phyloP scores from a whole-genome alignment of 2,888 invertebrate species.

The Troglohyphantes excavatus region DNA sequence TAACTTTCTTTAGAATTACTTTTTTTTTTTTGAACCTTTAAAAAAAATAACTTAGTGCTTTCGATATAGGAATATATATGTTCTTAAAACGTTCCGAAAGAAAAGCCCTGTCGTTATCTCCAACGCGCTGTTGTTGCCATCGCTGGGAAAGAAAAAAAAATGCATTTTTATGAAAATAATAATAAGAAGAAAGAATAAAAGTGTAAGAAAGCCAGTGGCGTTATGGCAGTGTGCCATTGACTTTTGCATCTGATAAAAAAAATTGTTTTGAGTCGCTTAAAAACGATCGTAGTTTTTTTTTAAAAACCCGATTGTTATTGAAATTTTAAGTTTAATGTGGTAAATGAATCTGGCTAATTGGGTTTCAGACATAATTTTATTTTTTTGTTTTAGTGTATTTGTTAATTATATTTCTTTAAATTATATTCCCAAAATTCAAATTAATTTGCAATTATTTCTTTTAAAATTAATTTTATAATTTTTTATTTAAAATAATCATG shows the following conservation, averaged over 20 bases:
- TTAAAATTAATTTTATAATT: no score
- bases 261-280: no score
- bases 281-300: neutral
- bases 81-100: neutral
- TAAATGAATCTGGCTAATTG: no score
- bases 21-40: neutral
- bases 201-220: neutral
- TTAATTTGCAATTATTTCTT: no score
- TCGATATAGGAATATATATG: conserved; percentile 27
- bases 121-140: conserved; percentile 19
- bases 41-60: neutral
- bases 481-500: no score
- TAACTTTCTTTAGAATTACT: neutral
- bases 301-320: neutral
- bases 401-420: no score
- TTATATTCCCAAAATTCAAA: no score
- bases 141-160: neutral
- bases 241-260: neutral
- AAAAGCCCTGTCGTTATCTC: conserved; percentile 28
- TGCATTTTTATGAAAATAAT: conserved; percentile 11
- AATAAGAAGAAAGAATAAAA: neutral
- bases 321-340: no score
- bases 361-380: no score
- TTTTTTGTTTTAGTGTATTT: no score
- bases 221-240: conserved; percentile 40